These are phyloP conservation scores for Danio aesculapii DNA, from an alignment of 2,797 vertebrate genomes.

Conservation along the genomic window DNA sequence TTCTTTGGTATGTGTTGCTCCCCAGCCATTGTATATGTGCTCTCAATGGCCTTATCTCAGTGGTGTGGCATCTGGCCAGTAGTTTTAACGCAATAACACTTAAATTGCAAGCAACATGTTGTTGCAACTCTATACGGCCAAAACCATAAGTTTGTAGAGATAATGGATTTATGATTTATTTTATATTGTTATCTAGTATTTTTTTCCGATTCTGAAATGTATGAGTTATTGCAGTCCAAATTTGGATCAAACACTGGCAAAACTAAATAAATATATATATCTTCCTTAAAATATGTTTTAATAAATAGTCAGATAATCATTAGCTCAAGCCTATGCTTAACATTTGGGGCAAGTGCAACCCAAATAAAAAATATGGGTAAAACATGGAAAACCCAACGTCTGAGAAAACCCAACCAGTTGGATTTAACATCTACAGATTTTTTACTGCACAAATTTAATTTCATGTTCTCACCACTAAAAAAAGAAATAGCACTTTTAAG, in stretches of 20 bases:
- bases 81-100: slow-evolving; percentile 48
- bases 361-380: no score
- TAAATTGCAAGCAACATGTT: slow-evolving; percentile 23
- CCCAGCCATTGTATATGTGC: slow-evolving; percentile 67
- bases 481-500: no score
- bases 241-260: no score
- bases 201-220: no score
- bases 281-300: neutral
- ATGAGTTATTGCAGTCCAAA: no score
- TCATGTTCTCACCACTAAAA: no score
- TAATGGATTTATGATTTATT: neutral
- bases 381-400: no score
- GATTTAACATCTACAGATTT: no score
- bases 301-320: neutral
- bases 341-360: neutral
- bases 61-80: slow-evolving; percentile 69
- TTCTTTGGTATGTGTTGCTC: slow-evolving; percentile 66
- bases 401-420: no score
- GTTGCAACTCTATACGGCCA: slow-evolving; percentile 6
- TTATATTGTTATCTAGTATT: no score
- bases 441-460: no score
- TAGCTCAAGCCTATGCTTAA: neutral
- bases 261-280: neutral
- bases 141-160: slow-evolving; percentile 5
- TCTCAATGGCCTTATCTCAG: slow-evolving; percentile 69